Evolutionary conservation across 2,888 invertebrate species (phyloP).

Genomic region (Archaeoteleia sp.): DNA sequence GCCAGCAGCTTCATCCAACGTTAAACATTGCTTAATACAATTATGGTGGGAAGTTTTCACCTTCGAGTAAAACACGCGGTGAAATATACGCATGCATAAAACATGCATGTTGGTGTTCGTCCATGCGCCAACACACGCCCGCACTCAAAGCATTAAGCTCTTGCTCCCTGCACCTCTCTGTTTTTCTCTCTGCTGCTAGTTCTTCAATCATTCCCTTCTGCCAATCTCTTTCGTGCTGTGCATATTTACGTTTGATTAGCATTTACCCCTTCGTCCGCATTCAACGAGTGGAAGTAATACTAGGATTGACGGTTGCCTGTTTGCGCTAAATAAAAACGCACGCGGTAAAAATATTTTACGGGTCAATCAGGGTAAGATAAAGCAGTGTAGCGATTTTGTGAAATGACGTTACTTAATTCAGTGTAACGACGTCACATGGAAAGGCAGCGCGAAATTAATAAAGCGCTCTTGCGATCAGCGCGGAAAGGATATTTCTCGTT

Average conservation of each 20-base stretch:
- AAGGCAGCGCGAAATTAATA: constrained; percentile 33
- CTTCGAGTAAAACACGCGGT: constrained; percentile 3
- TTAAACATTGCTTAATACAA: no score
- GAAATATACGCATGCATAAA: neutral
- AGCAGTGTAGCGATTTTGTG: constrained; percentile 18
- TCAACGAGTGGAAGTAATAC: constrained; percentile 42
- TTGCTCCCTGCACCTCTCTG: constrained; percentile 19
- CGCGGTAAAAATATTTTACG: constrained; percentile 41
- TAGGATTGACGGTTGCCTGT: constrained; percentile 43
- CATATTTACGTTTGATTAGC: constrained; percentile 51
- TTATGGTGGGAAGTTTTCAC: constrained; percentile 1
- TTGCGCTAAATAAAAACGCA: constrained; percentile 49
- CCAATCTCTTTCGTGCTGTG: constrained; percentile 45
- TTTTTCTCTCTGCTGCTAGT: constrained; percentile 38
- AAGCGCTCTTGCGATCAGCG: constrained; percentile 15
- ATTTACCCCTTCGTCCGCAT: constrained; percentile 44
- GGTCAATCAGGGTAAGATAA: constrained; percentile 45
- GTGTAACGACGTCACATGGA: constrained; percentile 9
- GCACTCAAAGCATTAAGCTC: constrained; percentile 18
- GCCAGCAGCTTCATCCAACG: no score
- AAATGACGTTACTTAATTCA: constrained; percentile 5
- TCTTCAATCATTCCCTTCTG: constrained; percentile 45
- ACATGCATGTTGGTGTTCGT: neutral
- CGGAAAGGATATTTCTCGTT: no score
- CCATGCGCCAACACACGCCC: neutral